Conservation (phyloP, 1,140 invertebrate species). For the Drosophila baimaii region DNA sequence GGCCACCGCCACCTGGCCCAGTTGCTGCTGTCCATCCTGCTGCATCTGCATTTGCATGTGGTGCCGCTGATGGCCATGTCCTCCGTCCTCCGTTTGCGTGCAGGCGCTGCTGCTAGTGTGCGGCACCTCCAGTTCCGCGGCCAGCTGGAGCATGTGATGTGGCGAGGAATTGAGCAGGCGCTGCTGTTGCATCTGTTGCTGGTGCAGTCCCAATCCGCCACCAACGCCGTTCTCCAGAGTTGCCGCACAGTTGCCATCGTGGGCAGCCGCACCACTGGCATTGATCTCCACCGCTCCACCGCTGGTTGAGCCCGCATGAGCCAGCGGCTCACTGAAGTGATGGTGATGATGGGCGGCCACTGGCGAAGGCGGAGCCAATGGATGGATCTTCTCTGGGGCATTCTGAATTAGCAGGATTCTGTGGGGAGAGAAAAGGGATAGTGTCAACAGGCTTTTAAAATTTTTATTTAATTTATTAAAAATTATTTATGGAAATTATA, state of each 20-base stretch:
- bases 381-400: constrained; percentile 90
- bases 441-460: background rate
- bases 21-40: constrained; percentile 51
- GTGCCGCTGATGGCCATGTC: constrained; percentile 58
- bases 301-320: constrained; percentile 40
- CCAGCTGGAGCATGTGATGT: constrained; percentile 70
- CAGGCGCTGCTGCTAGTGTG: constrained; percentile 68
- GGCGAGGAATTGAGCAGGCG: constrained; percentile 62
- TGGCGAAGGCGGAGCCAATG: constrained; percentile 85
- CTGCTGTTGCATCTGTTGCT: constrained; percentile 67
- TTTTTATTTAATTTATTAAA: background rate
- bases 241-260: constrained; percentile 45
- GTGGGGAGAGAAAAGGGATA: constrained; percentile 57
- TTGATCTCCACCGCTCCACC: constrained; percentile 71
- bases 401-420: constrained; percentile 96
- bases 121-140: constrained; percentile 58
- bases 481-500: background rate
- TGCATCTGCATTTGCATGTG: constrained; percentile 40
- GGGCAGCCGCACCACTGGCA: constrained; percentile 27
- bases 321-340: constrained; percentile 60
- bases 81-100: constrained; percentile 66
- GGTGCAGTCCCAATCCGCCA: constrained; percentile 31
- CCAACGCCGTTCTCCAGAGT: constrained; percentile 49
- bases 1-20: constrained; percentile 85
- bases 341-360: constrained; percentile 65